Evolutionary conservation across 2,113 vertebrate species (phyloP).

Genomic region (Tragulus kanchil): DNA sequence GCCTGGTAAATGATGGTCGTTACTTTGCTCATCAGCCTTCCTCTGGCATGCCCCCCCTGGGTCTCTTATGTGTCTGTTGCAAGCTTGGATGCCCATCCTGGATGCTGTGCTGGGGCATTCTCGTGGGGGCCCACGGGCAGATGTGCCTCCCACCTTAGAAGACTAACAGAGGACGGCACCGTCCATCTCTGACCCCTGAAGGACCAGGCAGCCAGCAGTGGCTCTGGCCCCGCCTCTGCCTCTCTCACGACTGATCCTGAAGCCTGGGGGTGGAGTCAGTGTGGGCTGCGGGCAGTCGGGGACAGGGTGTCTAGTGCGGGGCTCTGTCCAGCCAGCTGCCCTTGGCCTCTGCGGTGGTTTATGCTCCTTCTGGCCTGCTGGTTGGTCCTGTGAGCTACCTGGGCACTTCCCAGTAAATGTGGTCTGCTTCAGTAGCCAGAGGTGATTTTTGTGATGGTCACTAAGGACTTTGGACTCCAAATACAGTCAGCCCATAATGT

Average conservation of each 20-base stretch:
- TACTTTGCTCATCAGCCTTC: background rate
- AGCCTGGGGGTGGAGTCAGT: background rate
- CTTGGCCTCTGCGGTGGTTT: background rate
- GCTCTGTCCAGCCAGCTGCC: background rate
- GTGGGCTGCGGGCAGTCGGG: rapidly evolving
- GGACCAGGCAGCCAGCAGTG: background rate
- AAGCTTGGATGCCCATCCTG: background rate
- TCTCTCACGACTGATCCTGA: background rate
- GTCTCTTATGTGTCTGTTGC: background rate
- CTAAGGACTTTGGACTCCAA: background rate
- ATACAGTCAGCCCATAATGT: background rate
- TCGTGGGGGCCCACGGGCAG: background rate
- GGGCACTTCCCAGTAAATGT: background rate
- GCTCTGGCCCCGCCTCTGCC: background rate
- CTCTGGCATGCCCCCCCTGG: background rate
- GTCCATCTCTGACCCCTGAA: rapidly evolving
- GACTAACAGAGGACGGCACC: rapidly evolving
- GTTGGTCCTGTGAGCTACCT: background rate
- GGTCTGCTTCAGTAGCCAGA: background rate
- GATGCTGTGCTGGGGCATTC: background rate
- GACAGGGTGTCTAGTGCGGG: rapidly evolving
- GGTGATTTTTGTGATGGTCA: background rate
- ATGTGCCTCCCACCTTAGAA: background rate
- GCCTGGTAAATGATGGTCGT: background rate
- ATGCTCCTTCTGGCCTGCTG: no score